phyloP scores from a whole-genome alignment of 2,888 invertebrate species.

The Crossocerus cetratus region DNA sequence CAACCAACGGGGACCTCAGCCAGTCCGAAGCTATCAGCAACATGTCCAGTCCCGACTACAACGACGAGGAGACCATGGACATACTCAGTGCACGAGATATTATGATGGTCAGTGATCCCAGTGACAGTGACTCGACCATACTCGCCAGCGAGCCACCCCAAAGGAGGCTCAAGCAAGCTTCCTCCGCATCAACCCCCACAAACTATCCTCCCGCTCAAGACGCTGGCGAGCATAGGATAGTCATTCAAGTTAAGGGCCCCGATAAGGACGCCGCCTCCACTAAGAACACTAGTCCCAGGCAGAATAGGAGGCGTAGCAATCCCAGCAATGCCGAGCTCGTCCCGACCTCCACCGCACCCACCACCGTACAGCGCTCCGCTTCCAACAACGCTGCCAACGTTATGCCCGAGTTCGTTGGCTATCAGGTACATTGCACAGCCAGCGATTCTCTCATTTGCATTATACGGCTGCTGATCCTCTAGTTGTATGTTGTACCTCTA shows the following conservation, averaged over 20 bases:
- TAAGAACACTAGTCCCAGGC: conserved; percentile 70
- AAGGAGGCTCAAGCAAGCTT: conserved; percentile 71
- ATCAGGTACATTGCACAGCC: conserved; percentile 77
- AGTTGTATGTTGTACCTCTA: too few species aligned
- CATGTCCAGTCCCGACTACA: conserved; percentile 93
- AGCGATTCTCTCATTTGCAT: not conserved
- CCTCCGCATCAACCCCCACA: conserved; percentile 11
- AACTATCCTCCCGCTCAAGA: conserved; percentile 59
- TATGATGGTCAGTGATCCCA: conserved; percentile 93
- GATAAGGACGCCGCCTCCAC: conserved; percentile 73
- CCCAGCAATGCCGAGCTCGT: conserved; percentile 42
- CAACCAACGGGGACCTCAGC: conserved; percentile 85
- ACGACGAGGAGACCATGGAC: conserved; percentile 90
- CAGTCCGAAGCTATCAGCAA: conserved; percentile 92
- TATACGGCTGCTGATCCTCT: too few species aligned
- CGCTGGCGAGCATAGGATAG: conserved; percentile 86
- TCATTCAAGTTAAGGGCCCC: conserved; percentile 87
- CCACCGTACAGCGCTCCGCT: conserved; percentile 28
- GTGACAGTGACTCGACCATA: conserved; percentile 93
- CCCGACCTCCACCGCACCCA: conserved; percentile 37
- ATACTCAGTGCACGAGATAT: conserved; percentile 88
- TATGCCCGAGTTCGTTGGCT: conserved; percentile 80
- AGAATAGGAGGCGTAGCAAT: conserved; percentile 63
- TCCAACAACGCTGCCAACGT: conserved; percentile 49
- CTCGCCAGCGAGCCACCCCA: conserved; percentile 88